Base-by-base conservation (phyloP, 2,113 vertebrate species). In the Elgaria multicarinata region DNA sequence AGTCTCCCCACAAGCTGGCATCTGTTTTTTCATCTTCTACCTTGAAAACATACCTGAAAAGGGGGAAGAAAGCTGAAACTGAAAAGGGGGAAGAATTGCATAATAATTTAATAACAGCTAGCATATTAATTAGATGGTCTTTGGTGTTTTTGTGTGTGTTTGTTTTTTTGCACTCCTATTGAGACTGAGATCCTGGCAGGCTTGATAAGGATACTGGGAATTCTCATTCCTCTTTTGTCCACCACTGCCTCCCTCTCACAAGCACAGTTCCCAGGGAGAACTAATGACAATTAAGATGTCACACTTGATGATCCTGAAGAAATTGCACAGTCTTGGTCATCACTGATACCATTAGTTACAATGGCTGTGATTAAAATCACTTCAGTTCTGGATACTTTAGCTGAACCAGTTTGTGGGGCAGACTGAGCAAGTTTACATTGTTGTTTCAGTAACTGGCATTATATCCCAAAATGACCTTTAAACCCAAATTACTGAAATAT, bases 381-480 rank as follows among this genome's bases (percentile, higher is more conserved):
- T 75, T 76, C 55, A 83, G 6, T 71, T 8, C n/a, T n/a, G n/a
- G n/a, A n/a, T n/a, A n/a, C n/a, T n/a, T 7, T 75, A 26, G 39
- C 33, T 39, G 69, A 53, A 69, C 77, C 20, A 50, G 80, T 36
- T 46, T 50, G 6, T 81, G 28, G 26, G 84, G 3, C 69, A 44
- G 77, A 42, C 39, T 33, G 24, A 44, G 16, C 82, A 69, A n/a
- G 55, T 87, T 87, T 36, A 26, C 9, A 64, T 44, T 31, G 50
- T 46, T 36, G 53, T 58, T n/a, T 76, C 33, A 46, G 31, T 50
- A 31, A 50, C 14, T 75, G 81, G 14, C 80, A 83, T 18, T 58
- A 46, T 83, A n/a, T 28, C 50, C n/a, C 58, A 12, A n/a, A 89
- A 89, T 53, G 58, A 39, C 55, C 81, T 76, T 66, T 83, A 76